phyloP scores from a whole-genome alignment of 2,797 vertebrate species.

The Buphagus erythrorhynchus region DNA sequence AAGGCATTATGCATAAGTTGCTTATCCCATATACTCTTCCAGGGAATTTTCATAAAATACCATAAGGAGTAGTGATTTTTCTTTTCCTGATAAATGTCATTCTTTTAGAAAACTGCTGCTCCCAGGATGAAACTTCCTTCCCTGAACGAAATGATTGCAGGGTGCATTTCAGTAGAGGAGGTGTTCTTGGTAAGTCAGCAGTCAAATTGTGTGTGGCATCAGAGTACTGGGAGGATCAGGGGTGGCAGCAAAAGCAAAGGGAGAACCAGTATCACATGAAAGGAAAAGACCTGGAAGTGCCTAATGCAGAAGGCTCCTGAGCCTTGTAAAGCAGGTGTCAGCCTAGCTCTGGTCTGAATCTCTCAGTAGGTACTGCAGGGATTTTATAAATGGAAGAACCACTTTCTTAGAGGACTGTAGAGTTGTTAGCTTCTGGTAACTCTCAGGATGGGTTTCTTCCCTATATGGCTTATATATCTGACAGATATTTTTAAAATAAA shows the following conservation, averaged over 20 bases:
- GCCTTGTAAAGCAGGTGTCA: background rate
- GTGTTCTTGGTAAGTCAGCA: constrained; percentile 4
- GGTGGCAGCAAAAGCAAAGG: background rate
- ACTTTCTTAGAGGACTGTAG: background rate
- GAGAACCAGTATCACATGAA: background rate
- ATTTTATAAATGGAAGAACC: background rate
- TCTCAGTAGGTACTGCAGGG: background rate
- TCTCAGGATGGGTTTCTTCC: background rate
- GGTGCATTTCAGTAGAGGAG: background rate
- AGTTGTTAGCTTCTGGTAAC: background rate
- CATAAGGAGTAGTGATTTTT: background rate
- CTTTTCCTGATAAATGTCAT: background rate
- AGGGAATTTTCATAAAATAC: background rate
- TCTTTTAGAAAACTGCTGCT: background rate
- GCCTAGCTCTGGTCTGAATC: background rate
- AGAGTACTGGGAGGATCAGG: constrained; percentile 11
- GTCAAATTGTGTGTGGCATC: background rate
- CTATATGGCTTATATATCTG: background rate
- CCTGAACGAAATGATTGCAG: background rate
- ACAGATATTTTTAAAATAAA: background rate
- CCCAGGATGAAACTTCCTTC: background rate
- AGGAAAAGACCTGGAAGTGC: background rate
- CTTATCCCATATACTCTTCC: background rate
- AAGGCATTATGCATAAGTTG: background rate
- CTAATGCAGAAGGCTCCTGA: background rate